Percentiles rank a stretch among this genome's conserved stretches.
Evolutionary conservation across 2,797 vertebrate genomes (phyloP).

Genomic region (Myotis myotis): DNA sequence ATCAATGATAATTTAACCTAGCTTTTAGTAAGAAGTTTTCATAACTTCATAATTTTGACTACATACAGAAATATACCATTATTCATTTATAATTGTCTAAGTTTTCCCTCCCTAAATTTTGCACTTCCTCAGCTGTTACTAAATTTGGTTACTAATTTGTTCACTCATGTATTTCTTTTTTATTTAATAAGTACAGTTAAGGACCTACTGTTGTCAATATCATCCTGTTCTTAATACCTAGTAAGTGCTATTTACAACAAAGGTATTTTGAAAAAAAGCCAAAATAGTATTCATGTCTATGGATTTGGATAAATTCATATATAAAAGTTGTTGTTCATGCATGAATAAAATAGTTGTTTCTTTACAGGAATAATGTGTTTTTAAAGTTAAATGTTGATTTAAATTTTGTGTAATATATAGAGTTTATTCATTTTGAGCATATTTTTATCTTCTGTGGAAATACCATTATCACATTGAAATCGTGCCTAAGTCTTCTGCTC

Average conservation of each 20-base stretch:
- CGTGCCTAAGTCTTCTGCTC: not conserved
- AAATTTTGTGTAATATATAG: not conserved
- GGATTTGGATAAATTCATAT: not conserved
- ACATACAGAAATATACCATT: not conserved
- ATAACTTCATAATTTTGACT: not conserved
- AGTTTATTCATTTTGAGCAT: not conserved
- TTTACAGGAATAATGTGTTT: not conserved
- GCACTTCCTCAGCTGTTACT: not conserved
- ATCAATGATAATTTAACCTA: not conserved
- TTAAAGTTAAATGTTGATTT: not conserved
- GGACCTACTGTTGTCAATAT: not conserved
- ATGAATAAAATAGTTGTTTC: not conserved
- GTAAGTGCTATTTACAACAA: not conserved
- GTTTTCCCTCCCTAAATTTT: not conserved
- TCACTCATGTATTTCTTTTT: not conserved
- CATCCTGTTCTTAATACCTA: not conserved
- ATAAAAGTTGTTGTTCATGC: not conserved
- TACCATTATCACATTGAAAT: not conserved
- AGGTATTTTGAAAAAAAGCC: not conserved
- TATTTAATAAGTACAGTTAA: not conserved
- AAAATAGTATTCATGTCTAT: not conserved
- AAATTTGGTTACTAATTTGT: not conserved
- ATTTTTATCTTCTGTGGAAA: constrained; percentile 3
- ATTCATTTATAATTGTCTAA: not conserved
- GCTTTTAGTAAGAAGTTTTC: not conserved